Conservation (phyloP, 2,797 vertebrate species). For the Intellagama lesueurii region DNA sequence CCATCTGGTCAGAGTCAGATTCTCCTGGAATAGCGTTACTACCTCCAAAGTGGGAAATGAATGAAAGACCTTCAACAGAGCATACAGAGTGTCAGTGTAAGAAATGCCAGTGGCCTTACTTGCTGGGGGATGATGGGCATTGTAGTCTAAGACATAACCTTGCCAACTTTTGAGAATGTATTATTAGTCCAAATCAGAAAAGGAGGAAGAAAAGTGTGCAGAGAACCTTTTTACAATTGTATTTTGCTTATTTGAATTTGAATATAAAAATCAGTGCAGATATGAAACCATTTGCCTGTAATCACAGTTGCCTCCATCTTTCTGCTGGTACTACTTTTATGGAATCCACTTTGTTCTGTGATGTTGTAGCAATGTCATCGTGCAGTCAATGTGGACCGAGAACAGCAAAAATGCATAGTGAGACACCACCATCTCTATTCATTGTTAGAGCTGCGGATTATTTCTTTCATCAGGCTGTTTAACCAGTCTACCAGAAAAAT, state of each 20-base stretch:
- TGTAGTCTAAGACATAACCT: too few relatives aligned
- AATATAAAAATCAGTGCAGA: not conserved
- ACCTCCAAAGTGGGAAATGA: not conserved
- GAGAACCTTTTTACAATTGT: accelerated
- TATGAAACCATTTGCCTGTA: constrained; percentile 9
- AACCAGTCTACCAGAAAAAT: not conserved
- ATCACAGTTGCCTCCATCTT: not conserved
- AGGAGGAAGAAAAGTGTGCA: not conserved
- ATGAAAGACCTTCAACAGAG: not conserved
- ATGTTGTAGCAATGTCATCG: not conserved
- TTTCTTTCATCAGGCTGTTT: not conserved
- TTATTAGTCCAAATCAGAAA: not conserved
- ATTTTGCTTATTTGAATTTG: not conserved
- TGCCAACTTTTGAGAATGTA: not conserved
- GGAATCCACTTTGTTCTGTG: not conserved
- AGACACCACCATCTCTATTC: not conserved
- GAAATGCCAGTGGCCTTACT: too few relatives aligned
- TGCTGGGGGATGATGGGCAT: too few relatives aligned
- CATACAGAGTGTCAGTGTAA: not conserved
- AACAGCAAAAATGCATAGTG: not conserved
- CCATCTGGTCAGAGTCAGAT: not conserved
- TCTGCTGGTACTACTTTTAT: not conserved
- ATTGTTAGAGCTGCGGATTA: not conserved
- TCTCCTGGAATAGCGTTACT: not conserved
- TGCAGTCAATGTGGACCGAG: not conserved